Conservation (phyloP, 2,797 vertebrate species). For the Macroramphosus scolopax region DNA sequence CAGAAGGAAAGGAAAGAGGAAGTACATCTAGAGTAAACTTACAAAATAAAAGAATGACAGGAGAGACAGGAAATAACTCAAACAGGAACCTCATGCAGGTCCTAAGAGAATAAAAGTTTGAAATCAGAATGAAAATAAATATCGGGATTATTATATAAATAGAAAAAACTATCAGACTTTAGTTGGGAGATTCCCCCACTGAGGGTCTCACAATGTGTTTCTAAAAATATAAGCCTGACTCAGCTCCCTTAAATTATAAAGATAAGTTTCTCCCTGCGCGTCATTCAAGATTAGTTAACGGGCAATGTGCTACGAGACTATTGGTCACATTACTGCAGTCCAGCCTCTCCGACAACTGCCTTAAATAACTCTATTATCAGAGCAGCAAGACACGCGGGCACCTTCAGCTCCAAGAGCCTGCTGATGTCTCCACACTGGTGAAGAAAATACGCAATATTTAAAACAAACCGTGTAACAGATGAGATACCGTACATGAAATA, state of each 20-base stretch:
- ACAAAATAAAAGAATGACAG: slow-evolving; percentile 5
- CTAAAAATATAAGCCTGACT: slow-evolving; percentile 33
- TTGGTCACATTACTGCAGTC: slow-evolving; percentile 7
- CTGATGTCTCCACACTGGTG: neutral
- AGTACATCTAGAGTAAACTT: slow-evolving; percentile 10
- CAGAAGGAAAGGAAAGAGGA: slow-evolving; percentile 54
- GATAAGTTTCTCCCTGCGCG: slow-evolving; percentile 13
- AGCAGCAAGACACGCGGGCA: slow-evolving; percentile 29
- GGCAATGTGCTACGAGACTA: slow-evolving; percentile 8
- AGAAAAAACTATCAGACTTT: neutral
- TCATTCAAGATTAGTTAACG: no score
- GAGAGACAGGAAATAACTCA: slow-evolving; percentile 1
- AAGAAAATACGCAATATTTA: slow-evolving; percentile 4
- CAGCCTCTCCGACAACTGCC: slow-evolving; percentile 19
- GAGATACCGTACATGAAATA: no score
- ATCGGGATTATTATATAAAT: no score
- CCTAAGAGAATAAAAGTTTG: no score
- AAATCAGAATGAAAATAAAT: no score
- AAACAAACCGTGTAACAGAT: no score
- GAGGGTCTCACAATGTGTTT: neutral
- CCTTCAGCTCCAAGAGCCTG: slow-evolving; percentile 7
- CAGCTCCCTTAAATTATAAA: slow-evolving; percentile 17
- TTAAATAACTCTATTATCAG: slow-evolving; percentile 70
- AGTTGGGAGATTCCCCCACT: neutral
- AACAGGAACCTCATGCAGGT: no score